Evolutionary conservation across 2,888 invertebrate genomes (phyloP), one percentile per base, ranked within the genome.

Genomic region (Cataglyphis rosenhaueri): DNA sequence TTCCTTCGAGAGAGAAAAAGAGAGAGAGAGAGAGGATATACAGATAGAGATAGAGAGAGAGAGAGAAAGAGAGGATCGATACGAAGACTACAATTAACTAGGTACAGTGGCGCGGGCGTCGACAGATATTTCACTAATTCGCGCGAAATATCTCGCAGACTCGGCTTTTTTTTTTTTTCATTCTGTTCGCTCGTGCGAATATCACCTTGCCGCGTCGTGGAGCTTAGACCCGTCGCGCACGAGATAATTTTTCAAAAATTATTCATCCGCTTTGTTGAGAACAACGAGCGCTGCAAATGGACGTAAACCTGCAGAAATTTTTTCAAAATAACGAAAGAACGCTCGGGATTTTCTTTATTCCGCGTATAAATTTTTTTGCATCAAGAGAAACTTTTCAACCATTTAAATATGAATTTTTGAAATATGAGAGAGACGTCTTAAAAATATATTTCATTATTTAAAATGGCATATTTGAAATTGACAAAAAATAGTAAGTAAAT

Each of bases 61-160:
- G 35, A 9, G 0, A 38, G 38, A 38, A 21, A 62, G 66, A 68
- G 48, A 32, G 44, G 59, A 79, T 79, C 78, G 78, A 79, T 79
- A 79, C 18, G 57, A 59, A 79, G 70, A 70, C 35, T 79, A 61
- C 78, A 70, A 79, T 79, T 79, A 79, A 79, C 78, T 70, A 32
- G 70, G 70, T 79, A 79, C 32, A 61, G 78, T 70, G 59, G 38
- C 73, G 21, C 35, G 70, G 44, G 44, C 59, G 32, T 44, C 76
- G 57, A 66, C 66, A 66, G 18, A 59, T 61, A 79, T 79, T 61
- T 79, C 35, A 48, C 70, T 44, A 70, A 79, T 70, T 70, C 70
- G 59, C 59, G 70, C 44, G 59, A 78, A 79, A 79, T 79, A 79
- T 79, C 70, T 59, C 35, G 78, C 59, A 35, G 59, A 70, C 44